A percentile compares a stretch with the other conserved stretches of the same genome.
phyloP scores from a whole-genome alignment of 1,140 invertebrate genomes.

The Stratiolaelaps scimitus region DNA sequence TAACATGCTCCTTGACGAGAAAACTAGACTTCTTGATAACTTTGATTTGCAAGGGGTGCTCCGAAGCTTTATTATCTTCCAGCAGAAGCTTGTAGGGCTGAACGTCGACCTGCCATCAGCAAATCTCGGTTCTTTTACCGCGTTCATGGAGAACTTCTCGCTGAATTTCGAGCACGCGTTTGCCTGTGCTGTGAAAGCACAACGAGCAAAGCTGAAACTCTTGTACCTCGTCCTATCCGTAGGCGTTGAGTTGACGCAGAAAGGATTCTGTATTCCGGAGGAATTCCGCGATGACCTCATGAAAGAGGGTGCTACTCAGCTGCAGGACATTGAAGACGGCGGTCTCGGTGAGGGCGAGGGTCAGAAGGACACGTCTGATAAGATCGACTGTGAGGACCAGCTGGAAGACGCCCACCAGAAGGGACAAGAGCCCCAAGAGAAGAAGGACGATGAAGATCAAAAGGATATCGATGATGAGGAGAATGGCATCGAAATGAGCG shows the following conservation, averaged over 20 bases:
- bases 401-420: conserved; percentile 69
- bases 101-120: background rate
- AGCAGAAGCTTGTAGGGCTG: background rate
- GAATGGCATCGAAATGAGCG: conserved; percentile 83
- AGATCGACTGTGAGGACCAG: conserved; percentile 85
- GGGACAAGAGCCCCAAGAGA: conserved; percentile 50
- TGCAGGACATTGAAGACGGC: conserved; percentile 50
- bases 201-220: conserved; percentile 23
- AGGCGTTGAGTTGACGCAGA: conserved; percentile 3
- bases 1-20: background rate
- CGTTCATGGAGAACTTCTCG: conserved; percentile 24
- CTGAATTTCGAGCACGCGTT: conserved; percentile 9
- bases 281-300: conserved; percentile 52
- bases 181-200: conserved; percentile 2
- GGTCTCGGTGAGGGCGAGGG: conserved; percentile 86
- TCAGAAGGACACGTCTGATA: conserved; percentile 83
- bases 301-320: conserved; percentile 40
- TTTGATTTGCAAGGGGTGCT: conserved; percentile 11
- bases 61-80: background rate
- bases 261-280: conserved; percentile 73
- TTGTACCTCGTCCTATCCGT: conserved; percentile 9
- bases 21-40: background rate
- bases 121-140: background rate
- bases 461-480: conserved; percentile 65
- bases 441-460: conserved; percentile 38